phyloP scores from a whole-genome alignment of 1,140 invertebrate species.

The Nilaparvata lugens region DNA sequence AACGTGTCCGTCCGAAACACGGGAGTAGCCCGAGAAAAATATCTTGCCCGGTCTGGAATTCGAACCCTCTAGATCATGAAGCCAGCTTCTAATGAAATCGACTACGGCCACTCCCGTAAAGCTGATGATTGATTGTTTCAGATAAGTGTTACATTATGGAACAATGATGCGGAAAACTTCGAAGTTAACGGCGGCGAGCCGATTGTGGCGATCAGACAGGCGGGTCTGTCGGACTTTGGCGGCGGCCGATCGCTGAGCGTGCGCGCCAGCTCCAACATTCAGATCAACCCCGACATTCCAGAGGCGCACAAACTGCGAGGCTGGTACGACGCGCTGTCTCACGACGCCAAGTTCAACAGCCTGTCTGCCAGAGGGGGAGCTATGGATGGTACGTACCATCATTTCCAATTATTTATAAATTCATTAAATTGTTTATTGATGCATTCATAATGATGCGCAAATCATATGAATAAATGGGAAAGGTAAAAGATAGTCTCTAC shows the following conservation, averaged over 20 bases:
- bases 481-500: no score
- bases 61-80: no score
- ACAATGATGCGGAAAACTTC: constrained; percentile 74
- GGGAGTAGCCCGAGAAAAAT: no score
- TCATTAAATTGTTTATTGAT: no score
- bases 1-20: no score
- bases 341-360: constrained; percentile 47
- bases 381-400: constrained; percentile 27
- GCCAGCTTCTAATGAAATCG: no score
- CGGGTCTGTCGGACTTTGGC: constrained; percentile 60
- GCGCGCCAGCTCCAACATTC: constrained; percentile 47
- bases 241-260: constrained; percentile 56
- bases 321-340: constrained; percentile 68
- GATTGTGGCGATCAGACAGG: constrained; percentile 75
- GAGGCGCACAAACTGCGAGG: constrained; percentile 78
- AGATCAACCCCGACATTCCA: constrained; percentile 80
- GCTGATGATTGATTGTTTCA: no score
- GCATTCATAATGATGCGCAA: no score
- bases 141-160: constrained; percentile 66
- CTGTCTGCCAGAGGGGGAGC: constrained; percentile 47
- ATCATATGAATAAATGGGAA: no score
- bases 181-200: constrained; percentile 56
- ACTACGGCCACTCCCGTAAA: no score
- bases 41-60: no score
- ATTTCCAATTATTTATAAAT: no score